Percentiles rank a stretch among this genome's conserved stretches.
Conservation (phyloP, 2,113 vertebrate species). For the Ceyx melanurus region DNA sequence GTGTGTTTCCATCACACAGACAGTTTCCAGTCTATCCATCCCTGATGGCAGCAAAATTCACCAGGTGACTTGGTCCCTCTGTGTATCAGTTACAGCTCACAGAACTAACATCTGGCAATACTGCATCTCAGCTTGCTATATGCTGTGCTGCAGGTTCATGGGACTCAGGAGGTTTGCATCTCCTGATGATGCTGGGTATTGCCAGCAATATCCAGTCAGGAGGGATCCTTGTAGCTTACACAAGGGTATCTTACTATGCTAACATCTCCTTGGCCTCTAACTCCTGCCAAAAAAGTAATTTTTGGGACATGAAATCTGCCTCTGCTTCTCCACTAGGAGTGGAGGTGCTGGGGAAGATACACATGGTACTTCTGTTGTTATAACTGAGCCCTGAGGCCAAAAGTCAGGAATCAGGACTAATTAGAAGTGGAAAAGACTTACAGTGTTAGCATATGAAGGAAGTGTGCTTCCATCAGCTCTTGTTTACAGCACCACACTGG, state of each 20-base stretch:
- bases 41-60: not conserved
- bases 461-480: not conserved
- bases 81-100: not conserved
- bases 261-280: not conserved
- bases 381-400: not conserved
- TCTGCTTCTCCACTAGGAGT: not conserved
- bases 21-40: not conserved
- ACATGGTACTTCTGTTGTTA: not conserved
- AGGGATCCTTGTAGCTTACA: not conserved
- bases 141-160: not conserved
- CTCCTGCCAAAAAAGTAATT: not conserved
- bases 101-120: not conserved
- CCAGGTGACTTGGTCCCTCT: not conserved
- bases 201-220: not conserved
- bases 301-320: not conserved
- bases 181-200: too few species aligned
- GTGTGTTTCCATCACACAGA: not conserved
- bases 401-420: not conserved
- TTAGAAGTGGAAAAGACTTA: constrained; percentile 26
- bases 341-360: not conserved
- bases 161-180: not conserved
- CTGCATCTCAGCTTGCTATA: not conserved
- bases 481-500: constrained; percentile 77
- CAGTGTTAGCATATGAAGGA: not conserved
- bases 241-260: not conserved